Evolutionary conservation across 2,888 invertebrate genomes (phyloP).

Genomic region (Scrobipalpa costella): DNA sequence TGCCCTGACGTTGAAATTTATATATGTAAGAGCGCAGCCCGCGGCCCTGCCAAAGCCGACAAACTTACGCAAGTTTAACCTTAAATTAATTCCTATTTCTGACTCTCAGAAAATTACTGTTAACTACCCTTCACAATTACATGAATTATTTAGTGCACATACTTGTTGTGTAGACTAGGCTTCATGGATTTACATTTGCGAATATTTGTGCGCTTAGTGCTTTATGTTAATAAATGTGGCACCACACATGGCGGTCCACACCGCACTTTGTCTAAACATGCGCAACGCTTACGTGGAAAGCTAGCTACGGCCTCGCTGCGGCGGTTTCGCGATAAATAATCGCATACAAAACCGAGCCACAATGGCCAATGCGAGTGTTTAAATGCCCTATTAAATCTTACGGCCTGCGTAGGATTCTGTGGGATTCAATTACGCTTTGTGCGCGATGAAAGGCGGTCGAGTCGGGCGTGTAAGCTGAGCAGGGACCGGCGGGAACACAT

Average conservation of each 20-base stretch:
- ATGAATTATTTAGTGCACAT: conserved; percentile 17
- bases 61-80: conserved; percentile 47
- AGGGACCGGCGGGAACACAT: conserved; percentile 71
- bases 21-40: conserved; percentile 49
- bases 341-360: conserved; percentile 75
- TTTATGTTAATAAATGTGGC: conserved; percentile 51
- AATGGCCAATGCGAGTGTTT: conserved; percentile 80
- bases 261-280: conserved; percentile 62
- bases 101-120: conserved; percentile 44
- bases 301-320: conserved; percentile 47
- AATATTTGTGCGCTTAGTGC: conserved; percentile 35
- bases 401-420: conserved; percentile 78
- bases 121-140: conserved; percentile 18
- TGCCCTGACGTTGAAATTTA: conserved; percentile 57
- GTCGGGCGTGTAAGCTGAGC: conserved; percentile 76
- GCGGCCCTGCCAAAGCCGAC: conserved; percentile 48
- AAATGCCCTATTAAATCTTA: conserved; percentile 82
- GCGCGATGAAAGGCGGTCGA: conserved; percentile 76
- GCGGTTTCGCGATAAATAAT: conserved; percentile 75
- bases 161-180: background rate
- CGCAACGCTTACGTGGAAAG: conserved; percentile 66
- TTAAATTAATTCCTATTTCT: conserved; percentile 51
- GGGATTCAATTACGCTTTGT: conserved; percentile 82
- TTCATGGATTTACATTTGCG: conserved; percentile 38
- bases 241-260: conserved; percentile 57